Evolutionary conservation across 2,113 vertebrate species (phyloP).

Genomic region (Raja brachyura): DNA sequence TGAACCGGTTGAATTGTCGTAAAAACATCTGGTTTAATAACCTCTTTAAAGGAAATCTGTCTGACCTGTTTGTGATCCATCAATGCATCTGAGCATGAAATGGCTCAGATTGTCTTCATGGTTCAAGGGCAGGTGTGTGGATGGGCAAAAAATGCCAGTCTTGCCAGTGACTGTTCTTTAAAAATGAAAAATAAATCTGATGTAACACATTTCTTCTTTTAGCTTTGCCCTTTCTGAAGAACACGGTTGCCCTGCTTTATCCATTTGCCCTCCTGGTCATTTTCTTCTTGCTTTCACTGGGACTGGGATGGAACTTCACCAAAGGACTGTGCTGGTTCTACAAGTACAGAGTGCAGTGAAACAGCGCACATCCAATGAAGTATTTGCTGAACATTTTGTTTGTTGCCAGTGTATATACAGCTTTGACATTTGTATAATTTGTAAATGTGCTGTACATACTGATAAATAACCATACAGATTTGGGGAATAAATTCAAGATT

Average conservation of each 20-base stretch:
- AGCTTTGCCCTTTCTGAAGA: constrained; percentile 87
- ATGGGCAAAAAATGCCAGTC: no score
- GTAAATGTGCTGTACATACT: constrained; percentile 35
- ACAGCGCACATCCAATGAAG: not conserved
- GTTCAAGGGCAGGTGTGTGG: no score
- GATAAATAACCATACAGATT: not conserved
- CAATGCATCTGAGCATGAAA: no score
- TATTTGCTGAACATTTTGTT: constrained; percentile 1
- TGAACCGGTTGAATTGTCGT: no score
- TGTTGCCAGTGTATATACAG: not conserved
- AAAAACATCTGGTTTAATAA: no score
- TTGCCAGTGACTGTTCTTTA: no score
- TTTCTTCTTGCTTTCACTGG: constrained; percentile 82
- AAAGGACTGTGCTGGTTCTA: constrained; percentile 84
- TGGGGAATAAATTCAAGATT: not conserved
- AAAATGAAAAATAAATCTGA: no score
- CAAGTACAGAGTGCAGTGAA: constrained; percentile 81
- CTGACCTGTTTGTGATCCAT: no score
- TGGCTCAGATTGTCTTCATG: no score
- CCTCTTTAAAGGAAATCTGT: no score
- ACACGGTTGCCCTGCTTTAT: constrained; percentile 86
- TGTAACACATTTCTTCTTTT: constrained; percentile 40
- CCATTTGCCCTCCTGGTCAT: constrained; percentile 79
- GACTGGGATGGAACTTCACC: constrained; percentile 93
- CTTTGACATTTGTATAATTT: constrained; percentile 15